phyloP scores from a whole-genome alignment of 2,113 vertebrate species.

The Dromiciops gliroides region DNA sequence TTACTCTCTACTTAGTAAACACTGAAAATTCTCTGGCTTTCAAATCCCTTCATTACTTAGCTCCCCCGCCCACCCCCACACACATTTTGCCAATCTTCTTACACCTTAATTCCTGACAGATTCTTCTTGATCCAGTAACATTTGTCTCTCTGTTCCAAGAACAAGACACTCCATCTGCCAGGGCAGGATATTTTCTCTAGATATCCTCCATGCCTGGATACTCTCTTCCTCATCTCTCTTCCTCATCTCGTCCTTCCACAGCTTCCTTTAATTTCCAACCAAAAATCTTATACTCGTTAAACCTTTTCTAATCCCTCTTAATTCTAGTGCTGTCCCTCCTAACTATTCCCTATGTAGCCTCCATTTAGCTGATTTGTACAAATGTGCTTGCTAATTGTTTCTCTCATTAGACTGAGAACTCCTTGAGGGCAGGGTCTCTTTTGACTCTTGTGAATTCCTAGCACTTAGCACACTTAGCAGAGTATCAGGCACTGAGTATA shows the following conservation, averaged over 20 bases:
- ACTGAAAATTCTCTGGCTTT: too few relatives aligned
- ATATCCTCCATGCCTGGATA: background rate
- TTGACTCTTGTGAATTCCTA: too few relatives aligned
- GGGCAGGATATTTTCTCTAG: background rate
- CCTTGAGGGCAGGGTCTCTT: background rate
- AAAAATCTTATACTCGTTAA: background rate
- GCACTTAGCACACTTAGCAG: too few relatives aligned
- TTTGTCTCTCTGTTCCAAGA: too few relatives aligned
- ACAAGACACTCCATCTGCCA: background rate
- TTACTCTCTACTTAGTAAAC: too few relatives aligned
- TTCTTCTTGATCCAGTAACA: too few relatives aligned
- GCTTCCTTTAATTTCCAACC: background rate
- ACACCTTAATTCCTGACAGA: too few relatives aligned
- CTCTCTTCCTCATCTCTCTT: background rate
- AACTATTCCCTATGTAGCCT: background rate
- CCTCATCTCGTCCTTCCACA: background rate
- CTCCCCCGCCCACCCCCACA: too few relatives aligned
- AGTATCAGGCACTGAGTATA: background rate
- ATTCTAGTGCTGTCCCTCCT: background rate
- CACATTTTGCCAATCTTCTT: too few relatives aligned
- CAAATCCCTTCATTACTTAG: too few relatives aligned
- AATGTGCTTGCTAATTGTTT: background rate
- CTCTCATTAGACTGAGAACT: background rate
- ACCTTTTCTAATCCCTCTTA: background rate
- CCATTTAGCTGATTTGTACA: background rate